phyloP scores from a whole-genome alignment of 2,888 invertebrate species.

The Andrena bucephala region DNA sequence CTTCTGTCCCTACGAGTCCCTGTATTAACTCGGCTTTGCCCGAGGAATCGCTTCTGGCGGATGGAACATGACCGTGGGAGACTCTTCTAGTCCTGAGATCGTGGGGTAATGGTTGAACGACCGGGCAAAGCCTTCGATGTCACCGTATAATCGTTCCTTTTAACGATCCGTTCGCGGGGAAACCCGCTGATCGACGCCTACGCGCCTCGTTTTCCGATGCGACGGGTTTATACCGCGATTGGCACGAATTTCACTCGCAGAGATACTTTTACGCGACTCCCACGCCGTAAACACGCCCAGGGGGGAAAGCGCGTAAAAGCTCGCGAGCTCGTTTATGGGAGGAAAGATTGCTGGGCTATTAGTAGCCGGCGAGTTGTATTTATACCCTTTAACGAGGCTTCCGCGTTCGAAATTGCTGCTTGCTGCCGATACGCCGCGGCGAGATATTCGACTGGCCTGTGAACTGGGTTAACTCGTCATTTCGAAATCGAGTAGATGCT shows the following conservation, averaged over 20 bases:
- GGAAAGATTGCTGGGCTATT: not conserved
- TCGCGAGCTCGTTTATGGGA: not conserved
- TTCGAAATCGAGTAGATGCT: too few species aligned
- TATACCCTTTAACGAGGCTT: conserved; percentile 2
- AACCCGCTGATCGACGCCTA: conserved; percentile 30
- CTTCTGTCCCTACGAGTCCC: not conserved
- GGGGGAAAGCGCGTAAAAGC: not conserved
- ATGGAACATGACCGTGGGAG: not conserved
- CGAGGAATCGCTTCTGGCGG: not conserved
- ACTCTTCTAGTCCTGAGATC: not conserved
- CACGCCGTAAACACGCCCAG: conserved; percentile 8
- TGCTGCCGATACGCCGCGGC: not conserved
- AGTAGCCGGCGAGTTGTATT: not conserved
- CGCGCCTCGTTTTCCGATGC: conserved; percentile 21
- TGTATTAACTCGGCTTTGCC: not conserved
- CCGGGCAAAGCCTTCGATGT: not conserved
- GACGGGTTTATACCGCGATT: conserved; percentile 6
- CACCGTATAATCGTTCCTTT: conserved; percentile 1
- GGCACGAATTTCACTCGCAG: conserved; percentile 13
- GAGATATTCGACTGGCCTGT: not conserved
- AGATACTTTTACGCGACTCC: not conserved
- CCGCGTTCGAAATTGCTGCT: not conserved
- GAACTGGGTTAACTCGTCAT: not conserved
- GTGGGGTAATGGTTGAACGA: not conserved
- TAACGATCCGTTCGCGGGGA: not conserved